Evolutionary conservation across 2,888 invertebrate genomes (phyloP).

Genomic region (Cerceris rybyensis): DNA sequence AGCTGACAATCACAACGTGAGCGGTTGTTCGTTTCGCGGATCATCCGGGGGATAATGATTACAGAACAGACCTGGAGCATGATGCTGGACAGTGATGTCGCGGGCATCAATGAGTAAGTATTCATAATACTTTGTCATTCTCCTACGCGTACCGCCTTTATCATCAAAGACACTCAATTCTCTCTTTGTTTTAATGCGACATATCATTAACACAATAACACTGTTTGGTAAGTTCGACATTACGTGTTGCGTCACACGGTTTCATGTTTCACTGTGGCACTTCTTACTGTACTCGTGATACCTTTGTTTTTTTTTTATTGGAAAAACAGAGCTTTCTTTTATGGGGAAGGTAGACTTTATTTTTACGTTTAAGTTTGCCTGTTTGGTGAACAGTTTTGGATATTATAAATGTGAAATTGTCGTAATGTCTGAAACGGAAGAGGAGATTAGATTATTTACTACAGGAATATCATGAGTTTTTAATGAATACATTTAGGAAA

Average conservation of each 20-base stretch:
- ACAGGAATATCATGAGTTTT: too few relatives aligned
- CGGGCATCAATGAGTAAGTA: conserved; percentile 80
- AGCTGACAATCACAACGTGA: conserved; percentile 70
- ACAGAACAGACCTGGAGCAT: conserved; percentile 82
- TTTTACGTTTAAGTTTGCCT: too few relatives aligned
- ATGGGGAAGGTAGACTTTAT: too few relatives aligned
- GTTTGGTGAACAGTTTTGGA: too few relatives aligned
- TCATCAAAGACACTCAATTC: conserved; percentile 34
- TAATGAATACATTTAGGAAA: too few relatives aligned
- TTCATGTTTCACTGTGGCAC: conserved; percentile 21
- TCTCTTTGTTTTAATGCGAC: conserved; percentile 56
- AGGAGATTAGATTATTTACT: too few relatives aligned
- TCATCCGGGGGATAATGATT: conserved; percentile 80
- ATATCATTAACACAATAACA: conserved; percentile 60
- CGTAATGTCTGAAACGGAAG: too few relatives aligned
- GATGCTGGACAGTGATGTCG: conserved; percentile 81
- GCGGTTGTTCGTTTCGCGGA: conserved; percentile 70
- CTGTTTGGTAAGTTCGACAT: conserved; percentile 53
- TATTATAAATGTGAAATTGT: too few relatives aligned
- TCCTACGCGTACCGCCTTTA: neutral
- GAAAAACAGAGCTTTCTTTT: too few relatives aligned
- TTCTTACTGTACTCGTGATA: neutral
- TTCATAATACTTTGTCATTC: conserved; percentile 6
- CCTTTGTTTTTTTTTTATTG: too few relatives aligned
- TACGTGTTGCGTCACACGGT: conserved; percentile 26